Base-by-base conservation (phyloP, 2,888 invertebrate genomes). In the Dicyrtomina minuta region DNA sequence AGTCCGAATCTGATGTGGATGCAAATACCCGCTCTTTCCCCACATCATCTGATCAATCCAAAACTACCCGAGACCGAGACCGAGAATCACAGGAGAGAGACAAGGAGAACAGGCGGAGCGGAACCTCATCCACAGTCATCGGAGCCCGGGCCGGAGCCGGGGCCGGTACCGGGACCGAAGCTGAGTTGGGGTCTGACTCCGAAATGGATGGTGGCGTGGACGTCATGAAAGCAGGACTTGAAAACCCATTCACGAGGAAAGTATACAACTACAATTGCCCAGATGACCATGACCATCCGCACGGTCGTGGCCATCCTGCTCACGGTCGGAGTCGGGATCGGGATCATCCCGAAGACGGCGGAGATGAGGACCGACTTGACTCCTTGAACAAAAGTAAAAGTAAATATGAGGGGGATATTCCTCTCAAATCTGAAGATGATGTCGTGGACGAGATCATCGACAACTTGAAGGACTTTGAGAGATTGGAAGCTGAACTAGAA, bases 171-270 rank as follows among this genome's bases (percentile, higher is more conserved):
- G 24, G 20, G 20, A 17, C 22, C 26, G 1, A 55, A 27, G 39
- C 12, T 5, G 58, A 58, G 6, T 1, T 15, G n/a, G n/a, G n/a
- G n/a, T n/a, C n/a, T 8, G 33, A 33, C 33, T 33, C 33, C 12
- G 58, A 58, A 13, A 24, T 13, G 24, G 26, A 55, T 6, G 49
- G 5, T 12, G 44, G 20, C 4, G 43, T 70, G 24, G 78, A 78
- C 51, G 78, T 78, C 2, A 74, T 76, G 75, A 74, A 73, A 43
- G 55, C 65, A 33, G 78, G 78, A 17, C 1, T 71, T 46, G 78
- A 78, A 46, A 70, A 72, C 22, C 74, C 75, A 6, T 75, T 77
- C 55, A 72, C 73, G 0, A 73, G 71, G 49, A 74, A 71, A 49
- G 58, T 67, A 2, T 73, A 70, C 44, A 76, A 78, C 58, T 75